Evolutionary conservation across 1,140 invertebrate species (phyloP).

Genomic region (Dendrolimus kikuchii): DNA sequence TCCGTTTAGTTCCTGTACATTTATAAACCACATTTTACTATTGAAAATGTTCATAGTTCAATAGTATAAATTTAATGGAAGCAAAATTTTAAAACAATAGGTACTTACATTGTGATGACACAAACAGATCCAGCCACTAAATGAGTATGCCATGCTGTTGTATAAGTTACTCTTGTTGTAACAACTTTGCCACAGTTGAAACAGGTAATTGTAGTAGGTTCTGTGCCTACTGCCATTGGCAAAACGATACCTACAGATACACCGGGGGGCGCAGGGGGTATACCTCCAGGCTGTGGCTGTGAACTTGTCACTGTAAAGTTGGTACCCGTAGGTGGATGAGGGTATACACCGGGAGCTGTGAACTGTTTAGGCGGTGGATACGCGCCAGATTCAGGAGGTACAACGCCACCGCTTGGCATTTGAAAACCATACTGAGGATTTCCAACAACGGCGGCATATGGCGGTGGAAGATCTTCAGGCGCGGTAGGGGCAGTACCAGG

Average conservation of each 20-base stretch:
- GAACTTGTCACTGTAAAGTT: slow-evolving; percentile 25
- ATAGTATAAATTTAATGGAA: slow-evolving; percentile 2
- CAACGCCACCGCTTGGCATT: slow-evolving; percentile 23
- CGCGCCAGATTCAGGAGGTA: slow-evolving; percentile 13
- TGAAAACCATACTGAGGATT: slow-evolving; percentile 59
- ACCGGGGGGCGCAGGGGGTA: slow-evolving; percentile 28
- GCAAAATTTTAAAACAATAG: slow-evolving; percentile 1
- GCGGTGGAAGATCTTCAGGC: slow-evolving; percentile 57
- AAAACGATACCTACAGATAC: slow-evolving; percentile 50
- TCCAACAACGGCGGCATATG: slow-evolving; percentile 56
- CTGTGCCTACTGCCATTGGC: slow-evolving; percentile 48
- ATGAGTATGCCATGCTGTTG: slow-evolving; percentile 63
- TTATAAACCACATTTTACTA: too few relatives aligned
- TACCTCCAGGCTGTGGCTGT: slow-evolving; percentile 33
- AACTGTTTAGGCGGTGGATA: slow-evolving; percentile 41
- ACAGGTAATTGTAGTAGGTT: slow-evolving; percentile 56
- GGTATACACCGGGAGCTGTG: slow-evolving; percentile 50
- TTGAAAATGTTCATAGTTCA: too few relatives aligned
- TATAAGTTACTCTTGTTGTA: slow-evolving; percentile 57
- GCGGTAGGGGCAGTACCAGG: slow-evolving; percentile 13
- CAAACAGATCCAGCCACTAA: slow-evolving; percentile 58
- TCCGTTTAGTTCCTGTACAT: too few relatives aligned
- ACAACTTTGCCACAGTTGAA: slow-evolving; percentile 61
- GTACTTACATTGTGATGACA: slow-evolving; percentile 58
- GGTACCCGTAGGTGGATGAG: slow-evolving; percentile 27